Base-by-base conservation (phyloP, 1,140 invertebrate species). In the Patella vulgata region DNA sequence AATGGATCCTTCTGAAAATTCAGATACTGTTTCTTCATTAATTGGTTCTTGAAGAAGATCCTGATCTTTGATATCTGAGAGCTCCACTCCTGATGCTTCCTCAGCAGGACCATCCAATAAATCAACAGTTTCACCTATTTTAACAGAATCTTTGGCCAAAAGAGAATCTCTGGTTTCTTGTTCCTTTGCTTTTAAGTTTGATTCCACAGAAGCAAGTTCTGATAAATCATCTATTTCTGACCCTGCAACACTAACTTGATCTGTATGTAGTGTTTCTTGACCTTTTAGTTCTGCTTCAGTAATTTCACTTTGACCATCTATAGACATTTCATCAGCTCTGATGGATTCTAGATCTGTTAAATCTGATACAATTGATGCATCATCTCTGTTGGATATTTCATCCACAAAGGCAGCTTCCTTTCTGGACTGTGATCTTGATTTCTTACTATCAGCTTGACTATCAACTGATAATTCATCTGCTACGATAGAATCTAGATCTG, bases 391-490 rank as follows among this genome's bases (percentile, higher is more conserved):
- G 14, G 5, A 8, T 14, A 36, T 36, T 36, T 23, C 50, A 28
- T 31, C 42, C 42, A 19, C 31, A 28, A 19, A 40, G 11, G 23
- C 31, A 21, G 36, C 31, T 54, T 60, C 42, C 31, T 40, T 19
- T 14, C 19, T 8, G n/a, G 12, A 33, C 47, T 36, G 33, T n/a
- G 23, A 11, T 54, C 44, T 36, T 48, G 43, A 11, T 19, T 46
- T 42, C 51, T 46, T 39, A 21, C 36, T 23, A 36, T 40, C 57
- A 43, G 28, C 23, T 31, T 42, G 30, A 36, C n/a, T 28, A 14
- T 28, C 36, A 25, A 39, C 21, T 5, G 27, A 4, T 44, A 17
- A 17, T 46, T 43, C 54, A 42, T 43, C 54, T 43, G 54, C 54
- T 57, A 4, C 27, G 12, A 36, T 17, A 40, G 40, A n/a, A 12